These are phyloP conservation scores for Montipora cactus DNA, from an alignment of 64 coral and sea anemone species.

Conservation along the genomic window DNA sequence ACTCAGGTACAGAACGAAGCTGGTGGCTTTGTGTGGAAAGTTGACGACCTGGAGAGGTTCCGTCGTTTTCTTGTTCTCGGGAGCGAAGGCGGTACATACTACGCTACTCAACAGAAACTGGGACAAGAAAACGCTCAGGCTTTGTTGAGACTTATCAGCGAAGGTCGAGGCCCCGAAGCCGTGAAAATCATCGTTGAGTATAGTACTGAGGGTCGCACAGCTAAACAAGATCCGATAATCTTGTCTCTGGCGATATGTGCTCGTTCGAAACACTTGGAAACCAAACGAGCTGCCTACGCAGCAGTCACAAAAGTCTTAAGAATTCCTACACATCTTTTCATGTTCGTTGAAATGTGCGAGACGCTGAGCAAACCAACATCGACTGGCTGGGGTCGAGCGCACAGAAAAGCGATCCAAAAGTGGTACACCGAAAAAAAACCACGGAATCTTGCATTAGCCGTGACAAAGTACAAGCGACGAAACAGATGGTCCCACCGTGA, in stretches of 20 bases:
- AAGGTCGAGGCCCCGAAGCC: conserved; percentile 70
- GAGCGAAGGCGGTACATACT: conserved; percentile 84
- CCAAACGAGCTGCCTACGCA: conserved; percentile 81
- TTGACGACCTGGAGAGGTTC: conserved; percentile 83
- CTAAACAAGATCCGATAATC: conserved; percentile 88
- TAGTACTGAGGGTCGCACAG: conserved; percentile 82
- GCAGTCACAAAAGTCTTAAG: conserved; percentile 65
- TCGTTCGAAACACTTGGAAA: conserved; percentile 54
- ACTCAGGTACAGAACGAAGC: conserved; percentile 79
- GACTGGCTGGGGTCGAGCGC: conserved; percentile 86
- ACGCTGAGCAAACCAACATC: conserved; percentile 64
- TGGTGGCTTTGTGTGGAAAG: conserved; percentile 72
- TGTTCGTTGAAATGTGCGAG: conserved; percentile 80
- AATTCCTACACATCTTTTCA: conserved; percentile 94
- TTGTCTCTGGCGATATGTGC: conserved; percentile 85
- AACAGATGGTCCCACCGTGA: conserved; percentile 91
- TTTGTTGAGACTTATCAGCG: conserved; percentile 65
- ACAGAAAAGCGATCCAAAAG: conserved; percentile 89
- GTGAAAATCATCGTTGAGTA: conserved; percentile 80
- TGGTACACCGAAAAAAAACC: conserved; percentile 92
- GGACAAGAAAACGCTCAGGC: conserved; percentile 78
- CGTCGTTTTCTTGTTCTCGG: conserved; percentile 88
- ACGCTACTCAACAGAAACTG: conserved; percentile 59
- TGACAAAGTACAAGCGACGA: conserved; percentile 95
- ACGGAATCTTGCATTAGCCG: conserved; percentile 69